A percentile compares a stretch with the other conserved stretches of the same genome.
These are phyloP conservation scores for chimpanzee (Pan troglodytes) DNA, from an alignment of 2,113 vertebrate species.

Conservation along the genomic window NHGRI_mPanTro3-v2.1_pri NC_072410.2:116509501-116510000, in stretches of 20 bases:
- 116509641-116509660: too few species aligned
- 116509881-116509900: neutral
- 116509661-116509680: too few species aligned
- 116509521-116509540: accelerated
- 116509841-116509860: neutral
- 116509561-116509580: neutral
- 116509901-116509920: too few species aligned
- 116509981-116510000: neutral
- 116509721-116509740: neutral
- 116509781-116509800: too few species aligned
- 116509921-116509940: neutral
- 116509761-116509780: too few species aligned
- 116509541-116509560: accelerated
- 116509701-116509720: too few species aligned
- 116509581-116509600: accelerated
- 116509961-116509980: neutral
- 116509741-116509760: neutral
- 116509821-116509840: neutral
- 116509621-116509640: neutral
- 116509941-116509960: too few species aligned
- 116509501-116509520: accelerated
- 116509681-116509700: too few species aligned
- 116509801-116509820: neutral
- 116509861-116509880: neutral
- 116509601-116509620: neutral